Percentiles rank a stretch among this genome's conserved stretches.
These are phyloP conservation scores for Melanerpes aurifrons DNA, from an alignment of 2,113 vertebrate species.

Conservation along the genomic window DNA sequence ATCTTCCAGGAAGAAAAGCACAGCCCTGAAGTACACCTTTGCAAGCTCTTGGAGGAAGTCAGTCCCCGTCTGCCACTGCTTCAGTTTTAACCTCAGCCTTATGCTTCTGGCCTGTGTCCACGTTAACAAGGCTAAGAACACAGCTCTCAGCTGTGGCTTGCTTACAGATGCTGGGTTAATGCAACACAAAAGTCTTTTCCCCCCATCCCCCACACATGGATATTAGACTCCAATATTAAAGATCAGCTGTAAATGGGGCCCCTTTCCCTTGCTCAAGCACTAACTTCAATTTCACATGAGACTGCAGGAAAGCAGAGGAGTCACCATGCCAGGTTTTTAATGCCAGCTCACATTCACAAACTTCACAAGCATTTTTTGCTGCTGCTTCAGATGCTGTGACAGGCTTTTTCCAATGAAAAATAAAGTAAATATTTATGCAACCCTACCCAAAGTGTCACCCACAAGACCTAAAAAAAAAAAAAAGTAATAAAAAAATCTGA, in stretches of 20 bases:
- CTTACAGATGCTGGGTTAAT: background rate
- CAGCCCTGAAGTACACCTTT: background rate
- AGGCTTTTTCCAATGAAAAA: background rate
- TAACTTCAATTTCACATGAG: background rate
- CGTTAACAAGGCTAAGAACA: background rate
- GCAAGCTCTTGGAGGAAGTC: background rate
- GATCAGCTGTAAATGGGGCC: background rate
- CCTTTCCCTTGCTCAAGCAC: background rate
- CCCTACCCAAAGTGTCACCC: background rate
- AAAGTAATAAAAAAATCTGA: background rate
- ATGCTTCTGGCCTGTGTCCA: background rate
- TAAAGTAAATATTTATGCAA: background rate
- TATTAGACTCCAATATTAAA: background rate
- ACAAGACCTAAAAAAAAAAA: background rate
- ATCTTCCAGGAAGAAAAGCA: background rate
- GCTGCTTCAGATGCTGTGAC: background rate
- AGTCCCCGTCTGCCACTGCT: rapidly evolving
- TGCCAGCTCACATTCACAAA: background rate
- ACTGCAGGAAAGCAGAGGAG: background rate
- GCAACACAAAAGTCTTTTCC: background rate
- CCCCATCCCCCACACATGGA: background rate
- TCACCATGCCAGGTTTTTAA: background rate
- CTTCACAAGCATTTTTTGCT: background rate
- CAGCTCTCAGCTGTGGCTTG: background rate
- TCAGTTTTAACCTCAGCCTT: background rate